Conservation (phyloP, 2,797 vertebrate genomes). For the Phoxinus dragarum region DNA sequence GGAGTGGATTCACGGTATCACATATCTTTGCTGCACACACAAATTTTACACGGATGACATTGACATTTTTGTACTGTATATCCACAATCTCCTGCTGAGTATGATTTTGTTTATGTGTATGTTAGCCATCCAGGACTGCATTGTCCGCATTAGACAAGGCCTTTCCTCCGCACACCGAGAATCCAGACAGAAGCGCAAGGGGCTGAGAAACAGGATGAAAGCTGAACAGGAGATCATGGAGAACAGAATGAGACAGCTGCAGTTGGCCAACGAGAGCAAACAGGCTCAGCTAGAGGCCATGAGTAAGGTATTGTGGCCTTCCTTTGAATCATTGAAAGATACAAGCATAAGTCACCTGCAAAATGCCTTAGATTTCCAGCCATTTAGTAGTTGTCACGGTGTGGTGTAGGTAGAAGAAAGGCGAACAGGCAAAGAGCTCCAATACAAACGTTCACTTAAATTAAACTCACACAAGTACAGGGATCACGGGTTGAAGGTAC, state of each 20-base stretch:
- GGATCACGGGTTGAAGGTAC: too few species aligned
- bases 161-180: slow-evolving; percentile 88
- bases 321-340: neutral
- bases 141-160: slow-evolving; percentile 82
- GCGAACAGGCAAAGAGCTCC: too few species aligned
- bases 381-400: neutral
- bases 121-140: slow-evolving; percentile 89
- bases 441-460: too few species aligned
- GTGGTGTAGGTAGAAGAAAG: too few species aligned
- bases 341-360: neutral
- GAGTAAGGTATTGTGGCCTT: slow-evolving; percentile 81
- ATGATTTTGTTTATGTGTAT: neutral
- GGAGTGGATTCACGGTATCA: slow-evolving; percentile 95
- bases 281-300: slow-evolving; percentile 90
- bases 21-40: neutral
- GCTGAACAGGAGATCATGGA: slow-evolving; percentile 90
- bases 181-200: slow-evolving; percentile 85
- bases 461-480: too few species aligned
- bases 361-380: neutral
- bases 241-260: slow-evolving; percentile 90
- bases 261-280: slow-evolving; percentile 89
- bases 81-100: neutral
- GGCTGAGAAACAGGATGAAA: slow-evolving; percentile 83
- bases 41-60: neutral
- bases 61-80: neutral